Evolutionary conservation across 2,888 invertebrate species (phyloP).

Genomic region (Xylota sylvarum): DNA sequence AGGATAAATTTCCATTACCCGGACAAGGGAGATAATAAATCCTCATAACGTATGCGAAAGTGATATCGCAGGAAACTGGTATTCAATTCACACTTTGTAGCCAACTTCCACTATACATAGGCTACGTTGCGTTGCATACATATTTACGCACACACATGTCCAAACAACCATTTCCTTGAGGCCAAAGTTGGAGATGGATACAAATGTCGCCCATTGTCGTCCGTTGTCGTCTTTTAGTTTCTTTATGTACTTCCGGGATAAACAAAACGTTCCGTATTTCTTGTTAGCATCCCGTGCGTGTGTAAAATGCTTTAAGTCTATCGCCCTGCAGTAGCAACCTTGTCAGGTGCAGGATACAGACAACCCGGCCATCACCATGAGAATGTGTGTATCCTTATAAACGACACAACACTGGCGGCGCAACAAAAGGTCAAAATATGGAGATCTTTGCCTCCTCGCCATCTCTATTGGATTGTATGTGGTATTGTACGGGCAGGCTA

Average conservation of each 20-base stretch:
- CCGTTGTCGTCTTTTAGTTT: conserved; percentile 33
- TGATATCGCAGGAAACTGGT: conserved; percentile 38
- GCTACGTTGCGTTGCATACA: not conserved
- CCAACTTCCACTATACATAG: conserved; percentile 20
- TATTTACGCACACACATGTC: not conserved
- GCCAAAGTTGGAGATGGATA: conserved; percentile 1
- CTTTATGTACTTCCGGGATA: conserved; percentile 48
- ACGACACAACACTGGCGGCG: conserved; percentile 39
- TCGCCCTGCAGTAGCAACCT: conserved; percentile 33
- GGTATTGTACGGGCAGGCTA: not conserved
- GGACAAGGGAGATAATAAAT: conserved; percentile 52
- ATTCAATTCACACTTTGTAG: conserved; percentile 60
- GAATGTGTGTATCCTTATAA: conserved; percentile 32
- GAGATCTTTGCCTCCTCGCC: conserved; percentile 53
- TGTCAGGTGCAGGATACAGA: conserved; percentile 36
- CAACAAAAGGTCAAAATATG: conserved; percentile 63
- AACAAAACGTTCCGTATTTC: conserved; percentile 38
- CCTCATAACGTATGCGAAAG: conserved; percentile 53
- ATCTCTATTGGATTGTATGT: conserved; percentile 25
- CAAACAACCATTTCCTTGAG: conserved; percentile 37
- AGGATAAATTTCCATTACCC: conserved; percentile 52
- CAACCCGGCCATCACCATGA: not conserved
- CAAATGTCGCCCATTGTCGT: conserved; percentile 33
- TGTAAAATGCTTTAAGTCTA: conserved; percentile 40
- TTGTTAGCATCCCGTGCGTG: conserved; percentile 33